Base-by-base conservation (phyloP, 2,888 invertebrate species). In the Mesopsocus fuscifrons region DNA sequence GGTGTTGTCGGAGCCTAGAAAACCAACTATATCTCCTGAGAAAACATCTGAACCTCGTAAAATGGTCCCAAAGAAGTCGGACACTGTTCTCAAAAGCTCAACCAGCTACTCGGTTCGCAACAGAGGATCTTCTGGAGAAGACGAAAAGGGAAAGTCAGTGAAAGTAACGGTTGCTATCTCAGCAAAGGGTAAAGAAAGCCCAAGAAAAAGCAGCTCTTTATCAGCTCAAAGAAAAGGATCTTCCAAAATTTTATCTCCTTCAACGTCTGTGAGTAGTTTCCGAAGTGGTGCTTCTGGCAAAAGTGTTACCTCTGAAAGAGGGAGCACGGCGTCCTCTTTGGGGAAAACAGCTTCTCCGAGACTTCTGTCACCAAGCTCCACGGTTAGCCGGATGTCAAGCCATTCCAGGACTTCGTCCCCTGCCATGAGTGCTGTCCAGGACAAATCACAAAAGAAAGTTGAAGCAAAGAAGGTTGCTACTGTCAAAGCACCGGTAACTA, bases 91-190 rank as follows among this genome's bases (percentile, higher is more conserved):
- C 15, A 67, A 62, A 49, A 65, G 57, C 49, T 57, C 62, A 3
- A 59, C 60, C 16, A 55, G 61, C 4, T 47, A 60, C 8, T 58
- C 61, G 46, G 55, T 61, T 11, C 61, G 65, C 0, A 45, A 48
- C 3, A n/a, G n/a, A n/a, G 50, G 47, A 41, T 38, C 32, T 16
- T 47, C 47, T 22, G 51, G 48, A 20, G 50, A 50, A 45, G 42
- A 44, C 2, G 48, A 47, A 20, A 59, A 60, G 46, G 61, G 60
- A 17, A 67, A 65, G 51, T 54, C 59, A 1, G 45, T 64, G 26
- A 66, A 64, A 42, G 62, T 65, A 2, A 59, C 62, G 26, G 62
- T 64, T 2, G 59, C 63, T 1, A 59, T 65, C 35, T 56, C 59
- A 1, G 51, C 57, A 2, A 59, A 55, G 51, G 59, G 56, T 1